Base-by-base conservation (phyloP, 2,113 vertebrate genomes). In the Strix aluco region DNA sequence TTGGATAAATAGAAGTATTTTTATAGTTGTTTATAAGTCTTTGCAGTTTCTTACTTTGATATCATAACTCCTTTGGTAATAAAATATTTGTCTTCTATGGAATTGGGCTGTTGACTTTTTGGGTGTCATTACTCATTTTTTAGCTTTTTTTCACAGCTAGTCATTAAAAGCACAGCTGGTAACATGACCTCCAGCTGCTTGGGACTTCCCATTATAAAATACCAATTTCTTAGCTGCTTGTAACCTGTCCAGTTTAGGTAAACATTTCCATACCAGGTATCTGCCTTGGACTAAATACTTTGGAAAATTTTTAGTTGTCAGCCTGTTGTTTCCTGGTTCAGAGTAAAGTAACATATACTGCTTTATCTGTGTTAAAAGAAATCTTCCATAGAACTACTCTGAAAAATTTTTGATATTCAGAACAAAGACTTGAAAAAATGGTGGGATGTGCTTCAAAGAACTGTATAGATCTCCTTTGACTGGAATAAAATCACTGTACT, bases 1-100 rank as follows among this genome's bases (percentile, higher is more conserved):
- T 96, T 96, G 65, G 85, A 95, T 90, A 96, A 93, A 95, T 44
- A 49, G 19, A 96, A 84, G 90, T 97, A 96, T 96, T 97, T 97
- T 97, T 97, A 93, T 97, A 97, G 85, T 93, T 97, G 81, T 90
- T 94, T 95, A 32, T 95, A 94, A 88, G 82, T 88, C 89, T 95
- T 96, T 89, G 46, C 81, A 94, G n/a, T 97, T 95, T 96, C 91
- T 96, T 97, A 93, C 83, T 97, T 96, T 95, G 92, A 79, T 96
- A 79, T 65, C 92, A 46, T 83, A 94, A 96, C 77, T 93, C 44
- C 30, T 94, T 96, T 93, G 82, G 17, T 97, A 97, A 97, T 97
- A 97, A 97, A 97, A 86, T 73, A 89, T 92, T 92, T 95, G 32
- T 58, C 78, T 88, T 88, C 46, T 94, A 20, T 55, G 17, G 51